phyloP scores from a whole-genome alignment of 2,113 vertebrate species.

The Rutilus rutilus region DNA sequence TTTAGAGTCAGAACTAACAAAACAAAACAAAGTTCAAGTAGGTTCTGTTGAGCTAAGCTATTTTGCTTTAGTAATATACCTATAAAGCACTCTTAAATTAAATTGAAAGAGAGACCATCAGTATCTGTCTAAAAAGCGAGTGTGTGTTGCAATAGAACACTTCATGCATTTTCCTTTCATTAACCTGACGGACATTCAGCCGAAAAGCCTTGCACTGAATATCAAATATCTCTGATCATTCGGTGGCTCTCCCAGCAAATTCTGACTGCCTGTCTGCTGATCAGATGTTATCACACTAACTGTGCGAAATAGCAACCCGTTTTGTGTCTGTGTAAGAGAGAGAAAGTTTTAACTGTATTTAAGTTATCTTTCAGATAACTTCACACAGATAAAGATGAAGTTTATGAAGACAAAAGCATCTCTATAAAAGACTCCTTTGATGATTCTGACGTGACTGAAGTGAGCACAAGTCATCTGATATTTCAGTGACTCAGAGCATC shows the following conservation, averaged over 20 bases:
- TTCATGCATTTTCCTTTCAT: constrained; percentile 49
- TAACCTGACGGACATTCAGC: constrained; percentile 49
- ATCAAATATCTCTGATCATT: constrained; percentile 35
- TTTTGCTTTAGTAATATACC: constrained; percentile 1
- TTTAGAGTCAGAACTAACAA: not conserved
- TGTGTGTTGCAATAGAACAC: not conserved
- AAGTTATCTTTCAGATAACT: not conserved
- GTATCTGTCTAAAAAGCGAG: not conserved
- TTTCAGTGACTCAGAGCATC: not conserved
- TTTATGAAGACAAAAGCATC: not conserved
- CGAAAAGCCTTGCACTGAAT: constrained; percentile 31
- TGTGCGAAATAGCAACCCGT: not conserved
- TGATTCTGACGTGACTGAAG: constrained; percentile 14
- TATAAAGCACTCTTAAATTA: not conserved
- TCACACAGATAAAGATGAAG: not conserved
- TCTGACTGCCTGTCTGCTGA: not conserved
- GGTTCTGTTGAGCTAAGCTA: not conserved
- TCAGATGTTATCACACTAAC: constrained; percentile 19
- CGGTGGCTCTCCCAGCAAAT: not conserved
- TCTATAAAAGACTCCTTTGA: not conserved
- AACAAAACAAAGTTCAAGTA: not conserved
- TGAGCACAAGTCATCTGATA: constrained; percentile 34
- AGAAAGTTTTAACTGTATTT: not conserved
- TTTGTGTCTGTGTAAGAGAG: not conserved
- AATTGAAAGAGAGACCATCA: constrained; percentile 6